Base-by-base conservation (phyloP, 1,140 invertebrate genomes). In the Papilio glaucus region DNA sequence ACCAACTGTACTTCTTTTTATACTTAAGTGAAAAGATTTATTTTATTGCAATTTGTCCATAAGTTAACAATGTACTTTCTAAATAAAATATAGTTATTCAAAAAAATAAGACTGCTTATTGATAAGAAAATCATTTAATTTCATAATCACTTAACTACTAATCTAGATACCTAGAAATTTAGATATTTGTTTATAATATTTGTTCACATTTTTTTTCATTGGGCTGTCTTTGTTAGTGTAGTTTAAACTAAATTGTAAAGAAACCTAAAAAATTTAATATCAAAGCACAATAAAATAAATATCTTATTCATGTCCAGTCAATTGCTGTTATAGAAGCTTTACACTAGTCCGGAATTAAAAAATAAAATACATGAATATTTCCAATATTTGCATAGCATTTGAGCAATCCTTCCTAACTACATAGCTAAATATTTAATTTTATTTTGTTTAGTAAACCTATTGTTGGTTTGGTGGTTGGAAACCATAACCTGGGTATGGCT, bases 391-490 rank as follows among this genome's bases (percentile, higher is more conserved):
- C 21, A 57, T 9, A 57, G 49, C 21, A 49, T 57, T 57, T 57
- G 49, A 57, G 49, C 49, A 53, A 18, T 26, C 21, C 3, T 57
- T 49, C 18, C 8, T 21, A 10, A 57, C 49, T n/a, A 57, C 21
- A 18, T 18, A 26, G 9, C 45, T 21, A 10, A 49, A 49, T 8
- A 57, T 24, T 12, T 57, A 12, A 24, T 24, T 45, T 21, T 18
- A 9, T 49, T 8, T n/a, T 15, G 13, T 37, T 15, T 37, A 49
- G 8, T 33, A 72, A n/a, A 65, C 42, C 77, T 87, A 93, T 73
- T 93, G 92, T 74, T 93, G 93, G 41, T 89, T 88, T 15, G 93
- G 91, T 26, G 93, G 92, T 79, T 93, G 93, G 69, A 93, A 94
- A n/a, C 90, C 88, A 74, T 94, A 94, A 12, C 92, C 93, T 38